A percentile compares a stretch with the other conserved stretches of the same genome.
Conservation (phyloP, 1,140 invertebrate genomes). For the Gonioctena quinquepunctata region DNA sequence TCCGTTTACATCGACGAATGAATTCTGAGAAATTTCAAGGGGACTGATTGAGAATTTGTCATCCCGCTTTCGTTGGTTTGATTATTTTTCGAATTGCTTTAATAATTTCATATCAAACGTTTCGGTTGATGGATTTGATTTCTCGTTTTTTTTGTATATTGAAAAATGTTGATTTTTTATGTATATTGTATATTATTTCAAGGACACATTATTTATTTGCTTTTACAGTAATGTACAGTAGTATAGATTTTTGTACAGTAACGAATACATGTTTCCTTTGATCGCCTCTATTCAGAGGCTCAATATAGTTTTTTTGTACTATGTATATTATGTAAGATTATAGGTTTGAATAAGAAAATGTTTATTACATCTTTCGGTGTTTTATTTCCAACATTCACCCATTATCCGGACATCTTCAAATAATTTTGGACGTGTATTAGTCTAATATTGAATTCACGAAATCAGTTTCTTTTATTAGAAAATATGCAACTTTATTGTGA, state of each 20-base stretch:
- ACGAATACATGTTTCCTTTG: conserved; percentile 47
- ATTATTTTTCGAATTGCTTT: neutral
- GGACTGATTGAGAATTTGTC: neutral
- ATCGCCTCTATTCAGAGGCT: conserved; percentile 37
- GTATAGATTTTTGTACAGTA: conserved; percentile 54
- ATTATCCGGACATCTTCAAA: too few relatives aligned
- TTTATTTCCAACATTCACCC: neutral
- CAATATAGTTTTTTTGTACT: conserved; percentile 56
- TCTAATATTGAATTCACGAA: too few relatives aligned
- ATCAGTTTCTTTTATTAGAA: too few relatives aligned
- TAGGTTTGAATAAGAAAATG: conserved; percentile 57
- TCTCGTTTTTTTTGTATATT: conserved; percentile 23
- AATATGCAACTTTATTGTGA: too few relatives aligned
- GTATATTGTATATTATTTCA: conserved; percentile 41
- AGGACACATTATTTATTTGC: conserved; percentile 54
- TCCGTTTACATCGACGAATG: neutral
- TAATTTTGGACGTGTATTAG: too few relatives aligned
- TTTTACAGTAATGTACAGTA: conserved; percentile 54
- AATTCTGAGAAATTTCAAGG: neutral
- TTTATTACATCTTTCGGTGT: conserved; percentile 45
- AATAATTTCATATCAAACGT: neutral
- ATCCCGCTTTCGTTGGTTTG: neutral
- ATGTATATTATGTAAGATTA: conserved; percentile 56
- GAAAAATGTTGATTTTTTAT: conserved; percentile 16
- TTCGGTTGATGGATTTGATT: conserved; percentile 7